Conservation (phyloP, 2,113 vertebrate genomes). For the Thunnus maccoyii region DNA sequence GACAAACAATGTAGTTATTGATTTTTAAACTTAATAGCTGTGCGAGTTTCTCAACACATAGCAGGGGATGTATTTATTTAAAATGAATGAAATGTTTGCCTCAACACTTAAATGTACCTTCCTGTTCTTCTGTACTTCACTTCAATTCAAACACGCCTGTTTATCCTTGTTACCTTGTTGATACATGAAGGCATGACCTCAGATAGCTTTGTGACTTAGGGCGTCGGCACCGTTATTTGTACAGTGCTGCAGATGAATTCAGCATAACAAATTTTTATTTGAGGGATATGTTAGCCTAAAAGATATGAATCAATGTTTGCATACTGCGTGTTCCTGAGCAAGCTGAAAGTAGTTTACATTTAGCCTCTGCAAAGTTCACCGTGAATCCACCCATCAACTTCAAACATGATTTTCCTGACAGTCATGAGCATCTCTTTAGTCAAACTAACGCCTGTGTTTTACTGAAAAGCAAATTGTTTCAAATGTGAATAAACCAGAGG, state of each 20-base stretch:
- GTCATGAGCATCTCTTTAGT: background rate
- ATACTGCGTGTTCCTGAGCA: background rate
- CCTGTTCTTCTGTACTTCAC: too few species aligned
- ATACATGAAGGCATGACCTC: background rate
- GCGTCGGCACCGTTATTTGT: conserved; percentile 14
- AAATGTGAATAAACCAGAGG: conserved; percentile 1
- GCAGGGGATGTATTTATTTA: too few species aligned
- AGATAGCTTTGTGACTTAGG: conserved; percentile 20
- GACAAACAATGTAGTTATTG: too few species aligned
- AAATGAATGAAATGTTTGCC: too few species aligned
- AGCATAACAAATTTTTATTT: background rate
- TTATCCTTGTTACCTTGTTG: background rate
- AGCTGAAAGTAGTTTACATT: conserved; percentile 8
- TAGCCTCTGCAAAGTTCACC: background rate
- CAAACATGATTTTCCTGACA: conserved; percentile 1
- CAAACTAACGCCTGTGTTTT: background rate
- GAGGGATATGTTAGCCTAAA: background rate
- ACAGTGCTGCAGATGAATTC: conserved; percentile 22
- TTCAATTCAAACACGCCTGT: conserved; percentile 15
- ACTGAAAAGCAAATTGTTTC: conserved; percentile 2
- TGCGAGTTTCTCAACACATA: too few species aligned
- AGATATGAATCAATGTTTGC: conserved; percentile 44
- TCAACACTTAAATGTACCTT: too few species aligned
- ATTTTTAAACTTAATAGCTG: too few species aligned
- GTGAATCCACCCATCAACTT: conserved; percentile 26